phyloP scores from a whole-genome alignment of 2,888 invertebrate genomes.

The Ctenicera cuprea region DNA sequence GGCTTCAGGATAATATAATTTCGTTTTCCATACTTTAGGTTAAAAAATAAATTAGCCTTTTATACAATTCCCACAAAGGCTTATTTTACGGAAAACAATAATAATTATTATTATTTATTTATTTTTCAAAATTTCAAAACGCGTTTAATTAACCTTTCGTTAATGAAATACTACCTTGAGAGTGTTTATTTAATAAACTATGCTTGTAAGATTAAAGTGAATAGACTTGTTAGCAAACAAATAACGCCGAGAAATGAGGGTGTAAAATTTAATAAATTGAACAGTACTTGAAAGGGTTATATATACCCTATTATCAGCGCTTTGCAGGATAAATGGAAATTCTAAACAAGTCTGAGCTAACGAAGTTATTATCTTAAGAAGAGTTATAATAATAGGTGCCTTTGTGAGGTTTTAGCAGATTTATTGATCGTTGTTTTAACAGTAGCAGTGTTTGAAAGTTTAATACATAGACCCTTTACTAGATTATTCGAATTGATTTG shows the following conservation, averaged over 20 bases:
- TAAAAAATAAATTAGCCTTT: no score
- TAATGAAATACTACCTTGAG: neutral
- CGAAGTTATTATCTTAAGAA: neutral
- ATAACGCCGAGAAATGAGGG: neutral
- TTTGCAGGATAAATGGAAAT: neutral
- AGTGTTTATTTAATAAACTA: neutral
- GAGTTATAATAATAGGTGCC: neutral
- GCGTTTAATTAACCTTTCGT: no score
- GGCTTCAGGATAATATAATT: no score
- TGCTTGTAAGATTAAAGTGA: neutral
- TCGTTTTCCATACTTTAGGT: no score
- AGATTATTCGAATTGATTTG: no score
- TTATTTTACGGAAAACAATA: no score
- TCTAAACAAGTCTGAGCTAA: neutral
- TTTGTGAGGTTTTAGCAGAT: no score
- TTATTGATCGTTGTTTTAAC: neutral
- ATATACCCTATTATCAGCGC: slow-evolving; percentile 6
- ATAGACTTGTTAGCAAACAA: neutral
- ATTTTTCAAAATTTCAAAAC: no score
- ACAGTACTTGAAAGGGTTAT: neutral
- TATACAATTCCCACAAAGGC: no score
- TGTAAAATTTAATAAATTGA: neutral
- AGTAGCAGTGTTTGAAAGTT: no score
- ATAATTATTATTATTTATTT: no score
- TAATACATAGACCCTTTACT: no score